phyloP scores from a whole-genome alignment of 2,113 vertebrate genomes.

The Cisticola juncidis region DNA sequence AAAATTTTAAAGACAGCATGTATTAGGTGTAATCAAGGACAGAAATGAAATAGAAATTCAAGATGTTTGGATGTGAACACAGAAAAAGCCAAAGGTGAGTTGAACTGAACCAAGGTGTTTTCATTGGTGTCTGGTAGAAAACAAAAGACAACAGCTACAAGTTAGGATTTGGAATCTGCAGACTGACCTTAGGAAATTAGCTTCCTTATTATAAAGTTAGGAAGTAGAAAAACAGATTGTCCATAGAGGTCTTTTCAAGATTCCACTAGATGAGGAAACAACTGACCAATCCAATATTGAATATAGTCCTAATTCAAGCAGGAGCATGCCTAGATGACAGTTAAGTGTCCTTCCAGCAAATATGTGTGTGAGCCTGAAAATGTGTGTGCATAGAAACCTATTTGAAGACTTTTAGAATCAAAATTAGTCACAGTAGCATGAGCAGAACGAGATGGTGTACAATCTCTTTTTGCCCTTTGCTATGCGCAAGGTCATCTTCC shows the following conservation, averaged over 20 bases:
- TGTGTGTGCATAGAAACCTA: not conserved
- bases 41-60: not conserved
- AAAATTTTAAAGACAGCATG: not conserved
- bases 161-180: not conserved
- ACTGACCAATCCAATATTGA: not conserved
- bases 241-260: not conserved
- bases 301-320: not conserved
- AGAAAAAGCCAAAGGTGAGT: not conserved
- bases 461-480: not conserved
- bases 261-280: not conserved
- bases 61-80: fast-evolving
- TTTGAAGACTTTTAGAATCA: not conserved
- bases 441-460: not conserved
- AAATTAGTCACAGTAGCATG: not conserved
- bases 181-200: not conserved
- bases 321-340: not conserved
- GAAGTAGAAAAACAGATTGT: not conserved
- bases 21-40: not conserved
- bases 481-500: not conserved
- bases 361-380: not conserved
- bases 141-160: not conserved
- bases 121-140: not conserved
- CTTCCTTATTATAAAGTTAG: not conserved
- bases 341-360: not conserved
- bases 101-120: not conserved